phyloP scores from a whole-genome alignment of 2,113 vertebrate genomes.

The Cephalophus harveyi region DNA sequence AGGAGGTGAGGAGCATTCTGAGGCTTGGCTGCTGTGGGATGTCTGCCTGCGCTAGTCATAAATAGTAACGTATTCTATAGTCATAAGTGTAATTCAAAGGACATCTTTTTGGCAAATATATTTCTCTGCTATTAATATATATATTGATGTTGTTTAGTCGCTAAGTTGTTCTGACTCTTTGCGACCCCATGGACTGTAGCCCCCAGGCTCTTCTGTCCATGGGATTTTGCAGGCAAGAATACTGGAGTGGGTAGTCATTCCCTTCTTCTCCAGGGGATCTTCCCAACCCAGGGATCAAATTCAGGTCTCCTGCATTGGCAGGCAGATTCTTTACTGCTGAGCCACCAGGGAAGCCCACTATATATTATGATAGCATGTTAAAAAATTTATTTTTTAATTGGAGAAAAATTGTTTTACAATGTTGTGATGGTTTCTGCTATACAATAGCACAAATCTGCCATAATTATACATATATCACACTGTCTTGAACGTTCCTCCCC shows the following conservation, averaged over 20 bases:
- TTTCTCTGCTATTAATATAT: not conserved
- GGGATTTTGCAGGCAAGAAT: not conserved
- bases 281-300: not conserved
- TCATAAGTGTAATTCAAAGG: not conserved
- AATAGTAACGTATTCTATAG: not conserved
- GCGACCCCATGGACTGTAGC: not conserved
- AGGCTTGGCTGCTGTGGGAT: not conserved
- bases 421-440: not conserved
- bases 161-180: not conserved
- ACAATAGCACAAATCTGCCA: not conserved
- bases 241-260: not conserved
- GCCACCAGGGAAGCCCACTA: not conserved
- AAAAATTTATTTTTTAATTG: not conserved
- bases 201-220: not conserved
- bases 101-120: not conserved
- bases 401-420: not conserved
- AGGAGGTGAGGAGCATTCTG: not conserved
- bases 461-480: not conserved
- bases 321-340: not conserved
- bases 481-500: not conserved
- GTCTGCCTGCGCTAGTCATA: not conserved
- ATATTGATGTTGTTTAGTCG: fast-evolving
- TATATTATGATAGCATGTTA: not conserved
- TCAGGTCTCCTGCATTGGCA: not conserved
- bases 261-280: not conserved